Percentiles rank a stretch among this genome's conserved stretches.
Conservation (phyloP, 2,113 vertebrate genomes). For the Capreolus pygargus region DNA sequence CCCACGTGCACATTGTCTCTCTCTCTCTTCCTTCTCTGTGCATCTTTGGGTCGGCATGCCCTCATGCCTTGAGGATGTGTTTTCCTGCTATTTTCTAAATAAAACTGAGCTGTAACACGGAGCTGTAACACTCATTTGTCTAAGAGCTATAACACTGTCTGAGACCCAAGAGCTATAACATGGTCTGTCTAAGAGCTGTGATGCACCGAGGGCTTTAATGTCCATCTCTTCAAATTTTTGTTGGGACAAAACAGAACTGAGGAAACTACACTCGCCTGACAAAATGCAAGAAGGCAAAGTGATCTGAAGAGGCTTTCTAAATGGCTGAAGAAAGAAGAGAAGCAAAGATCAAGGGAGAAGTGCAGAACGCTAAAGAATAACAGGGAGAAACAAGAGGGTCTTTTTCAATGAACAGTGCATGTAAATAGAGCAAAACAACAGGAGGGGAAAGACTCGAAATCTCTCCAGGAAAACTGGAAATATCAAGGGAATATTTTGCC, state of each 20-base stretch:
- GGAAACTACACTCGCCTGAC: too few species aligned
- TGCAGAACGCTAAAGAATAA: neutral
- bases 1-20: fast-evolving
- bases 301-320: neutral
- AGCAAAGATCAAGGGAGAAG: neutral
- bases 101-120: neutral
- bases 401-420: neutral
- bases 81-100: neutral
- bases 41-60: neutral
- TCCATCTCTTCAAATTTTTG: too few species aligned
- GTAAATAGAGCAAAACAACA: neutral
- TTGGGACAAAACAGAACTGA: too few species aligned
- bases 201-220: fast-evolving
- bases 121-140: too few species aligned
- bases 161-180: neutral
- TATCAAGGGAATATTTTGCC: neutral
- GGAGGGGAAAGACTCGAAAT: neutral
- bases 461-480: neutral
- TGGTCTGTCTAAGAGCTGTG: too few species aligned
- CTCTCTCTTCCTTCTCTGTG: neutral
- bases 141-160: neutral
- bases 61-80: neutral
- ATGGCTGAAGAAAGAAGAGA: neutral
- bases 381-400: neutral
- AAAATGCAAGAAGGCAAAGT: neutral